These are phyloP conservation scores for Geothlypis trichas DNA, from an alignment of 2,113 vertebrate species.

Conservation along the genomic window DNA sequence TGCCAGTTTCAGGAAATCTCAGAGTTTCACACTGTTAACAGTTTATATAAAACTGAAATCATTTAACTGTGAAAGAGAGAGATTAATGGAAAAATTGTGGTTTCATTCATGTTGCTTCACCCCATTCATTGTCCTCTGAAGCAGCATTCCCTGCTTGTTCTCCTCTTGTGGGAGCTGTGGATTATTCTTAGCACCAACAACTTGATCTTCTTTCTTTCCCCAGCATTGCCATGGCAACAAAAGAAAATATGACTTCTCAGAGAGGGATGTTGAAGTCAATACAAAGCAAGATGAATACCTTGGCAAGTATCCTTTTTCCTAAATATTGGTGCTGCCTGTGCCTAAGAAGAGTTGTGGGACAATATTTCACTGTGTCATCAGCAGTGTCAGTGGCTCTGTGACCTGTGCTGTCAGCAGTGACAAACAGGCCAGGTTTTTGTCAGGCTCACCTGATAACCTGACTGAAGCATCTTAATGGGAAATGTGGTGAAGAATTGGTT, in stretches of 20 bases:
- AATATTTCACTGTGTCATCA: not conserved
- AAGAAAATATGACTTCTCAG: conserved; percentile 99
- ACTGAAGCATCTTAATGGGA: not conserved
- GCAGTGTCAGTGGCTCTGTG: not conserved
- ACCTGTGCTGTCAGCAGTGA: not conserved
- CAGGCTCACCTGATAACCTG: not conserved
- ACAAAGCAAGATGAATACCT: conserved; percentile 96
- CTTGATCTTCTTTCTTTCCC: conserved; percentile 36
- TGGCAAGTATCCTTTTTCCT: conserved; percentile 98
- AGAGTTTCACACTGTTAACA: not conserved
- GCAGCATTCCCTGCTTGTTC: not conserved
- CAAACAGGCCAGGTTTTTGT: not conserved
- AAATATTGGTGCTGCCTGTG: not conserved
- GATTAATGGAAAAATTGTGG: not conserved
- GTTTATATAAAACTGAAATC: not conserved
- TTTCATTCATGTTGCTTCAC: conserved; percentile 11
- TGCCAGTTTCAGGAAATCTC: not conserved
- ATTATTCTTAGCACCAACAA: conserved; percentile 48
- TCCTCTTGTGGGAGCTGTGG: conserved; percentile 15
- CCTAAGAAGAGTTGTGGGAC: not conserved
- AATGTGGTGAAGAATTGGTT: not conserved
- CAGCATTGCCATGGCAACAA: conserved; percentile 98
- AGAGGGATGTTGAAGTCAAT: conserved; percentile 94
- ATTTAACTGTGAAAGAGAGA: not conserved
- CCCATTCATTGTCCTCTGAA: conserved; percentile 35